phyloP scores from a whole-genome alignment of 2,888 invertebrate genomes.

The Palloptera scutellata region DNA sequence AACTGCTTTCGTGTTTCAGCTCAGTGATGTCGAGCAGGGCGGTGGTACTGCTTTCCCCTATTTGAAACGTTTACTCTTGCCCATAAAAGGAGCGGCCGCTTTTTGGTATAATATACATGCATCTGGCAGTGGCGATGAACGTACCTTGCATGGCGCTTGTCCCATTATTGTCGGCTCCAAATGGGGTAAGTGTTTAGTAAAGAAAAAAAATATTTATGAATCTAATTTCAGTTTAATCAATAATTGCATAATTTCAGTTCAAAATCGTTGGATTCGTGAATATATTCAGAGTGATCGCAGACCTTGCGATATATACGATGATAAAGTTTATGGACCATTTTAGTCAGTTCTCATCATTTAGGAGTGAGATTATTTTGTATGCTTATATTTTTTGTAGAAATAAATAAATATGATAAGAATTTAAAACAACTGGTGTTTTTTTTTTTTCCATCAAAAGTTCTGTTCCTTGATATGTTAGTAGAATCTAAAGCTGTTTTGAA shows the following conservation, averaged over 20 bases:
- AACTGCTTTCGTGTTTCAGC: conserved; percentile 67
- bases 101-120: conserved; percentile 95
- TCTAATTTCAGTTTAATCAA: neutral
- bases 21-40: conserved; percentile 94
- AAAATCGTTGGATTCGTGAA: conserved; percentile 91
- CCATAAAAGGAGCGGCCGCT: conserved; percentile 69
- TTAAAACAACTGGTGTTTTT: too few relatives aligned
- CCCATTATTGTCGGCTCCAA: conserved; percentile 94
- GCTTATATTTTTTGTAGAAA: too few relatives aligned
- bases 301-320: conserved; percentile 67
- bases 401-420: too few relatives aligned
- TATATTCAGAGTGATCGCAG: conserved; percentile 79
- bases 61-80: conserved; percentile 77
- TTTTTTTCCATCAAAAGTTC: too few relatives aligned
- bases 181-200: conserved; percentile 77
- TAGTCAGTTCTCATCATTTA: too few relatives aligned
- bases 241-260: conserved; percentile 65
- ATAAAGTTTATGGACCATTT: conserved; percentile 36
- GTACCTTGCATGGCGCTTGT: conserved; percentile 93
- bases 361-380: too few relatives aligned
- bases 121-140: conserved; percentile 86
- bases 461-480: too few relatives aligned
- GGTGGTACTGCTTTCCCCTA: conserved; percentile 98
- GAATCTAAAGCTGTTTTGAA: too few relatives aligned
- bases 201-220: neutral